These are phyloP conservation scores for Xenops minutus DNA, from an alignment of 2,797 vertebrate species.

Conservation along the genomic window DNA sequence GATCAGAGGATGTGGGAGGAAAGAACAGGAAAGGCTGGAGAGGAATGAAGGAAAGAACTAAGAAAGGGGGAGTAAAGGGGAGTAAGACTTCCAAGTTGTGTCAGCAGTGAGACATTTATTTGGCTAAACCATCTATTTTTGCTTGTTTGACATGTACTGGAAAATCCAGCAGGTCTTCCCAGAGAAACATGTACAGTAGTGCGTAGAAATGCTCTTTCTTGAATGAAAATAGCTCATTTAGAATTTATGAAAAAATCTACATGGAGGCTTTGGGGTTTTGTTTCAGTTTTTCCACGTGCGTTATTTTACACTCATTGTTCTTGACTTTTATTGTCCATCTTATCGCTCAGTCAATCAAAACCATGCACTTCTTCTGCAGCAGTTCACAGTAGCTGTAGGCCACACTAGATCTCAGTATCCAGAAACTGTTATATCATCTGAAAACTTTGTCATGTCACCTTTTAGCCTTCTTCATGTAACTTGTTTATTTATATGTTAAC, in stretches of 20 bases:
- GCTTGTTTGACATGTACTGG: not conserved
- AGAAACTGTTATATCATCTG: not conserved
- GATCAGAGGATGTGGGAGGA: not conserved
- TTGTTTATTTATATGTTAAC: not conserved
- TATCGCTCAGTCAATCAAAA: fast-evolving
- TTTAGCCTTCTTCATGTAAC: not conserved
- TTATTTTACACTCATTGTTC: not conserved
- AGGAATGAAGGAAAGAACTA: not conserved
- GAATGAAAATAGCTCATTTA: not conserved
- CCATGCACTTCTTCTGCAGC: not conserved
- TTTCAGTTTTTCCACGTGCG: not conserved
- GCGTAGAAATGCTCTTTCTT: not conserved
- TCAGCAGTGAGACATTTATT: not conserved
- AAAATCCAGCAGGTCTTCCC: not conserved
- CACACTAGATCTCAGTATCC: not conserved
- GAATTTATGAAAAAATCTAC: not conserved
- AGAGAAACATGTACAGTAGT: not conserved
- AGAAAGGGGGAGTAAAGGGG: not conserved
- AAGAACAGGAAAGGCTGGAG: not conserved
- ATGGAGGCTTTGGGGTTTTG: not conserved
- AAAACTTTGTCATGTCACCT: not conserved
- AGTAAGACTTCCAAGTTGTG: not conserved
- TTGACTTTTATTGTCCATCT: not conserved
- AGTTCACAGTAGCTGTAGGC: not conserved
- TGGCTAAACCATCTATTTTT: not conserved